phyloP scores from a whole-genome alignment of 2,888 invertebrate genomes.

The Leptinotarsa haldemani region DNA sequence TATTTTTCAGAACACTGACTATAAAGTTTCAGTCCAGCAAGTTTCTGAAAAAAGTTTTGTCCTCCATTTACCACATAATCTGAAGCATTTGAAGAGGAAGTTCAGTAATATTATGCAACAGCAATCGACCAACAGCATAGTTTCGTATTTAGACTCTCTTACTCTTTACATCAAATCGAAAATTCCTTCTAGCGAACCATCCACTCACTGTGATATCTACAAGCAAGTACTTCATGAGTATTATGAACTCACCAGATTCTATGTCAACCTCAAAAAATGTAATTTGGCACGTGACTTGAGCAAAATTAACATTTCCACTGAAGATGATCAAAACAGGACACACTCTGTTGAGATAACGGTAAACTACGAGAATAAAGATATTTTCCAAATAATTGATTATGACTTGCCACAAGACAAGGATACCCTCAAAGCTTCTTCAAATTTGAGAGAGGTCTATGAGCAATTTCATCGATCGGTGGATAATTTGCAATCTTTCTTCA shows the following conservation, averaged over 20 bases:
- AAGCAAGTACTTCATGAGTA: constrained; percentile 54
- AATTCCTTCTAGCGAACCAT: constrained; percentile 25
- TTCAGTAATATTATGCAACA: constrained; percentile 29
- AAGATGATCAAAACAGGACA: constrained; percentile 51
- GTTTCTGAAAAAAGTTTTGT: constrained; percentile 33
- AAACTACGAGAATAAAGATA: constrained; percentile 48
- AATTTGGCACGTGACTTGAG: constrained; percentile 50
- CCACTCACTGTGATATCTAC: constrained; percentile 45
- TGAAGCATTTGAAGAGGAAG: constrained; percentile 33
- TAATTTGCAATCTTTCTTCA: constrained; percentile 61
- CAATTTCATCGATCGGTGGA: constrained; percentile 56
- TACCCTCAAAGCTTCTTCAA: constrained; percentile 38
- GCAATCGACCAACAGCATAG: constrained; percentile 27
- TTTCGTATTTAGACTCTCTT: constrained; percentile 50
- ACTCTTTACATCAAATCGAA: constrained; percentile 44
- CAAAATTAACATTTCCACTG: constrained; percentile 42
- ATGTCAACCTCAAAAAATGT: constrained; percentile 52
- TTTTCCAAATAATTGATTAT: constrained; percentile 54
- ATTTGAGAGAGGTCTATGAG: constrained; percentile 56
- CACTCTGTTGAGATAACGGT: constrained; percentile 52
- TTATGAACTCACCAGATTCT: constrained; percentile 55
- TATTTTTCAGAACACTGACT: constrained; percentile 51
- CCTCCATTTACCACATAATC: constrained; percentile 29
- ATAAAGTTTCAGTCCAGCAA: constrained; percentile 45
- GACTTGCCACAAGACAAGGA: constrained; percentile 54